Base-by-base conservation (phyloP, 1,140 invertebrate species). In the Paramacrobiotus metropolitanus region DNA sequence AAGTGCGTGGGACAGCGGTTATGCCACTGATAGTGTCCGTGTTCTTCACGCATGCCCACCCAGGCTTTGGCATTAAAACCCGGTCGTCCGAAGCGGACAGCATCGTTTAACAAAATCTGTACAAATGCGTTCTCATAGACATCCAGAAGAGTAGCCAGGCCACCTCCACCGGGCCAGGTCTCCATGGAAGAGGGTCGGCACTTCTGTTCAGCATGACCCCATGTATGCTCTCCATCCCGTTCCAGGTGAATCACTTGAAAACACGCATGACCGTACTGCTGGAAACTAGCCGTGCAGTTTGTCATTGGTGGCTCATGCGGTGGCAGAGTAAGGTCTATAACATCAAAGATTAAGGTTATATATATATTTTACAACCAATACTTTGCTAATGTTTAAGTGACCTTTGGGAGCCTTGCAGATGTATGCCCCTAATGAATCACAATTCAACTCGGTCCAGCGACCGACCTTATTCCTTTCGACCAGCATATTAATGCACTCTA, bases 91-190 rank as follows among this genome's bases (percentile, higher is more conserved):
- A n/a, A n/a, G n/a, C n/a, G n/a, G n/a, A n/a, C n/a, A 9, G 24
- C 24, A 4, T 55, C 48, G 15, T 55, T 24, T 24, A 15, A 15
- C 48, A 55, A 9, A 9, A 55, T 55, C 15, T 24, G 15, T 9
- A 55, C 28, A 24, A 55, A 55, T 15, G 48, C 48, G 48, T 55
- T 55, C 48, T 55, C 48, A 24, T 55, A 55, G 24, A 55, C 28
- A 55, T 55, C 48, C 4, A 9, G 24, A 28, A 55, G 15, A 24
- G 48, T 55, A 28, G 48, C 48, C 15, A 55, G 15, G 48, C 28
- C 48, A 24, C 15, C 28, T 9, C 15, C 4, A 55, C 15, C 9
- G n/a, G n/a, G n/a, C n/a, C n/a, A n/a, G 48, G 15, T 4, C 9
- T n/a, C 34, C 28, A 9, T 4, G 24, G 15, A 24, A 20, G 15